Evolutionary conservation across 2,113 vertebrate genomes (phyloP), one percentile per base, ranked within the genome.

Genomic region (Gobius niger): DNA sequence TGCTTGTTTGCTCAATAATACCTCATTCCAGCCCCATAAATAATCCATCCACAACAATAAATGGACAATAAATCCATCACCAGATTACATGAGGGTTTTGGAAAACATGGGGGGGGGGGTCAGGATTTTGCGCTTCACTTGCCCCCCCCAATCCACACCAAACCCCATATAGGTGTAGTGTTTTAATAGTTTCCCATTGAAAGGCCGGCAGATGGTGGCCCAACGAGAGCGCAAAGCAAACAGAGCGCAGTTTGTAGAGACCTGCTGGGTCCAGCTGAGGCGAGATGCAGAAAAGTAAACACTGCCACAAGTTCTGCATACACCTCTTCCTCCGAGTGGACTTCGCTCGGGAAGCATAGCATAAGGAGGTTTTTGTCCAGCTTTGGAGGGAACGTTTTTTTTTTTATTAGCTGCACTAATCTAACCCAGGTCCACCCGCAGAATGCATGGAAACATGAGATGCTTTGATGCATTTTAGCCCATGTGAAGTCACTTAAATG

Each of bases 241-340:
- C 51, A 65, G 47, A 42, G 47, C 41, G 12, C 0, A 12, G 11
- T 54, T 70, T 54, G 47, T n/a, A 67, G 6, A 11, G 0, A 78
- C 79, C 75, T 56, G 81, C 70, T 78, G 46, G 62, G 73, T 80
- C 84, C 81, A 75, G 78, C 49, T 44, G 34, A 67, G 65, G 51
- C 65, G 46, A 69, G 75, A 54, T 53, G 14, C 44, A 60, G 13
- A 47, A 64, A 42, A 71, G 80, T 83, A 76, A 81, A 71, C 49
- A 69, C 50, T 67, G 63, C n/a, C 64, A 47, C 46, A 56, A 42
- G 49, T 16, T 9, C 50, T n/a, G 60, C 19, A 64, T 12, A 0
- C 40, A 69, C 41, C 59, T 16, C 59, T 67, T 87, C 50, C 86
- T 80, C 85, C 64, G 83, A 15, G 40, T 12, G 6, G 24, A 12